These are phyloP conservation scores for Lucinisca nassula DNA, from an alignment of 2,888 invertebrate genomes.

Conservation along the genomic window DNA sequence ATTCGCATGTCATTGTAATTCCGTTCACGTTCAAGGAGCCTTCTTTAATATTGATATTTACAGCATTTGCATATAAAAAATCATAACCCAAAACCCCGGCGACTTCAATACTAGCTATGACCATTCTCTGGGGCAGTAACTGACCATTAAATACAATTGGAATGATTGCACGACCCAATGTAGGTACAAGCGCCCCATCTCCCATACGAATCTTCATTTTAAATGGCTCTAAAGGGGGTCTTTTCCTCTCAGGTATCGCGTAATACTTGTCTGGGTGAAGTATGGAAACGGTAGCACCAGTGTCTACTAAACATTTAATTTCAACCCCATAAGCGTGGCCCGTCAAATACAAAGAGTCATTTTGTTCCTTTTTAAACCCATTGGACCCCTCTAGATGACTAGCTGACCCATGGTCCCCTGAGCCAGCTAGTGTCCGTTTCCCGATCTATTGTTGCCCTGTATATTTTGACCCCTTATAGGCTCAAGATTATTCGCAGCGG, in stretches of 20 bases:
- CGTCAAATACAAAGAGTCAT: background rate
- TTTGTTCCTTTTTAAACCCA: background rate
- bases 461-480: background rate
- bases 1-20: background rate
- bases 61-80: background rate
- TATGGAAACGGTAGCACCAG: background rate
- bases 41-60: background rate
- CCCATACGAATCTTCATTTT: background rate
- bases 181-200: background rate
- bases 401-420: slow-evolving; percentile 10
- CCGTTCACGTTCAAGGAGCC: background rate
- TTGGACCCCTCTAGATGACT: background rate
- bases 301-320: background rate
- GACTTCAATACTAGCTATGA: background rate
- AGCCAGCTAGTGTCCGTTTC: background rate
- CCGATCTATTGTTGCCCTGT: background rate
- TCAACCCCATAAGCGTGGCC: background rate
- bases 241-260: background rate
- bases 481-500: background rate
- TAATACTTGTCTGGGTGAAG: background rate
- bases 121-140: background rate
- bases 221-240: background rate
- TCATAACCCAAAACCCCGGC: background rate
- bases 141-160: background rate
- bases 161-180: background rate